Base-by-base conservation (phyloP, 2,113 vertebrate genomes). In the Labrus mixtus region DNA sequence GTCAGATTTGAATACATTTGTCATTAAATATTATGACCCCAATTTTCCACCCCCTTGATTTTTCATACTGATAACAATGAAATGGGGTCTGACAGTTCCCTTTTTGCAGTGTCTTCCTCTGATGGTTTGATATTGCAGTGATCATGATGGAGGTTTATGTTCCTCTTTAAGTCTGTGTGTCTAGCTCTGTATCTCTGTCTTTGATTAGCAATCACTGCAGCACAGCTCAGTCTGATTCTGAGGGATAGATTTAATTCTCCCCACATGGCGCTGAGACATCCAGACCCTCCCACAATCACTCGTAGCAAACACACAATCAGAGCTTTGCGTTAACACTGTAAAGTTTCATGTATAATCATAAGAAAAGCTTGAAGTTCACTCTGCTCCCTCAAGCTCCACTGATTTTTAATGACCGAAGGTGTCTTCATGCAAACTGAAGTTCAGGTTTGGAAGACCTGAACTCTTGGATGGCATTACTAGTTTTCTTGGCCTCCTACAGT, bases 51-150 rank as follows among this genome's bases (percentile, higher is more conserved):
- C 70, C 29, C 29, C 29, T 2, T 33, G 29, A 41, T 57, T 62
- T 0, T 65, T 79, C 78, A 84, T 81, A 60, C 51, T 41, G 84
- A 83, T 76, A 66, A 50, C 0, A 45, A 63, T 59, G 62, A 67
- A 23, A 33, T 33, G 6, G 29, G 29, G 68, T 54, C 54, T 89
- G 84, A 88, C 85, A 75, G 79, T 65, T 83, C 45, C 17, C 55
- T 83, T 82, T 66, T 61, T 53, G 29, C 23, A 33, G 63, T 59
- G 29, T 33, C 59, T 63, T 68, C 55, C 64, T 79, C 59, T 83
- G 86, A 90, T 87, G 89, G 81, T 73, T 79, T 87, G 87, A 88
- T 86, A 85, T 81, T 41, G 74, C 81, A 61, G 76, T 72, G 64
- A 59, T 83, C 54, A 37, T 56, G 78, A 78, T 73, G 5, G 82